phyloP scores from a whole-genome alignment of 92 coral and sea anemone genomes.

The Chrysogorgia sp. region DNA sequence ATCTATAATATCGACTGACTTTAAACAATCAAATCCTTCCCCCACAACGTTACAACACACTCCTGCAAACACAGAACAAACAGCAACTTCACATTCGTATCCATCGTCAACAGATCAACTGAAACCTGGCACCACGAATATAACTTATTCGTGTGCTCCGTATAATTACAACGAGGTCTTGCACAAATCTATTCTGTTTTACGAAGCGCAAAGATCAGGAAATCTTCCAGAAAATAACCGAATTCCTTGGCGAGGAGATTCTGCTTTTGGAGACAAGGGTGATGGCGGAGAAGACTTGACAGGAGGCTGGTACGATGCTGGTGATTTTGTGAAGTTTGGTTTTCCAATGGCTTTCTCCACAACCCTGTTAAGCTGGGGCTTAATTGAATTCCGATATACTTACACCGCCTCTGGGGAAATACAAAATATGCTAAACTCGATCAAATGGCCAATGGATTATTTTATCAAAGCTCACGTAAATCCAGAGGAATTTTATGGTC shows the following conservation, averaged over 20 bases:
- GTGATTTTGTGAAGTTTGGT: slow-evolving; percentile 92
- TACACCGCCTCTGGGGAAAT: slow-evolving; percentile 79
- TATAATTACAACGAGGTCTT: slow-evolving; percentile 68
- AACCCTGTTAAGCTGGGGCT: slow-evolving; percentile 86
- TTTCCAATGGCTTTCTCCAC: slow-evolving; percentile 89
- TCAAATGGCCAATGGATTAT: slow-evolving; percentile 89
- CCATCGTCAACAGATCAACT: neutral
- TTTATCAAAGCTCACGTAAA: slow-evolving; percentile 86
- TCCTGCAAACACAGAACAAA: neutral
- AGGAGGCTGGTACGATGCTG: slow-evolving; percentile 96
- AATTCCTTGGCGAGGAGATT: slow-evolving; percentile 19
- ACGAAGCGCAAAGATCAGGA: slow-evolving; percentile 38
- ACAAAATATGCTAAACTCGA: slow-evolving; percentile 63
- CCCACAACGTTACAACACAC: no score
- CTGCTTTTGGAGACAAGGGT: slow-evolving; percentile 18
- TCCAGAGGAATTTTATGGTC: slow-evolving; percentile 80
- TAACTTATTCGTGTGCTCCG: neutral
- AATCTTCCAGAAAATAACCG: slow-evolving; percentile 17
- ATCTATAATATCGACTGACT: no score
- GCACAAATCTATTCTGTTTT: slow-evolving; percentile 72
- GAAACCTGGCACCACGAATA: no score
- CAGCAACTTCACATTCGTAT: neutral
- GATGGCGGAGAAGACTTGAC: slow-evolving; percentile 64
- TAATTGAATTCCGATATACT: slow-evolving; percentile 73
- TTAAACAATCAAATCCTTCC: no score